Conservation (phyloP, 2,113 vertebrate species). For the Spheniscus mendiculus region DNA sequence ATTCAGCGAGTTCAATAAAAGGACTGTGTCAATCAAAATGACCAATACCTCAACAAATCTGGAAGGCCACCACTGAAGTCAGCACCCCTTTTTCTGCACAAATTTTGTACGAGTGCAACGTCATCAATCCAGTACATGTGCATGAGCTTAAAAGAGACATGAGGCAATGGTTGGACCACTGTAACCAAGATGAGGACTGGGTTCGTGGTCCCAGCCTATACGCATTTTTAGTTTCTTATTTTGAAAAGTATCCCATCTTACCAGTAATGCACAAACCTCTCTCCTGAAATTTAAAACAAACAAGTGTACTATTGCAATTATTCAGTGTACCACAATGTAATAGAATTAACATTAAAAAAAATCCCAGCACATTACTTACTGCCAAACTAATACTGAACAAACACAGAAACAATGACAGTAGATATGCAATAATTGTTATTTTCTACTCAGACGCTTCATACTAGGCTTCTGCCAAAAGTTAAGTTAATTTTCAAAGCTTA, state of each 20-base stretch:
- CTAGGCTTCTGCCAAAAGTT: neutral
- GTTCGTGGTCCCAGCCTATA: neutral
- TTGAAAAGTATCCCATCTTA: neutral
- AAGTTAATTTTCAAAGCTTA: neutral
- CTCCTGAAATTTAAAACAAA: neutral
- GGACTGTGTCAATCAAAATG: neutral
- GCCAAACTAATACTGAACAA: neutral
- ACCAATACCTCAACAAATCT: neutral
- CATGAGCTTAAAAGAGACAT: neutral
- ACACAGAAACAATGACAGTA: neutral
- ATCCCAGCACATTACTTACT: neutral
- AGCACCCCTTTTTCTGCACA: neutral
- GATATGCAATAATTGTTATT: neutral
- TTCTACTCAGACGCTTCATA: neutral
- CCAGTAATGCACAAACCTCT: neutral
- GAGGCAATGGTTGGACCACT: neutral
- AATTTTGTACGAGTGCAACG: neutral
- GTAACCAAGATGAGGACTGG: neutral
- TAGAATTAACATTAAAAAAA: neutral
- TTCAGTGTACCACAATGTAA: neutral
- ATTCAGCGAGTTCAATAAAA: neutral
- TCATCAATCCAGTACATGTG: neutral
- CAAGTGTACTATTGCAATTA: neutral
- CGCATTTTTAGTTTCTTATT: neutral
- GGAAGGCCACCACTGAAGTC: neutral